Base-by-base conservation (phyloP, 2,888 invertebrate genomes). In the Pseudococcus viburni region DNA sequence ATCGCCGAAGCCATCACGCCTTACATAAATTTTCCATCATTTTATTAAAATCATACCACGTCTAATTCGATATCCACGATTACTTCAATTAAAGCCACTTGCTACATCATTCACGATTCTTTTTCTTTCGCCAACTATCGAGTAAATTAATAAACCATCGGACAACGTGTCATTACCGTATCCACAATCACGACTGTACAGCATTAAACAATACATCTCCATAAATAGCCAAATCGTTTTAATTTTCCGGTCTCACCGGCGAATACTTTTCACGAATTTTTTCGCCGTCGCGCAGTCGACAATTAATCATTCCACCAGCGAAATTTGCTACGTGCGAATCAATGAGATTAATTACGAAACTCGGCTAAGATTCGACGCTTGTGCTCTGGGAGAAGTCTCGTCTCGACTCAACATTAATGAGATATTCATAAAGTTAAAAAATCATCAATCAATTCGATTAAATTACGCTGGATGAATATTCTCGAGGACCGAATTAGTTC, bases 171-270 rank as follows among this genome's bases (percentile, higher is more conserved):
- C 68, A 73, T 73, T 73, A 73, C 19, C 59, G 59, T 59, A 59
- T 73, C 68, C 33, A 73, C 33, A 4, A 33, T 7, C 68, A 73
- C 68, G 68, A 73, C 33, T 26, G 33, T 5, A 5, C 8, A 2
- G 9, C 68, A 33, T 33, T 73, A 73, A 73, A 73, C 68, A 73
- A 73, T 33, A 2, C 68, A 73, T 73, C 68, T 73, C 68, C 68
- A 73, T 73, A 73, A 73, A 73, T 73, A 73, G 68, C 68, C 68
- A 73, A 59, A 73, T 73, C 68, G 68, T 73, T 73, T 73, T 73
- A 73, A 73, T 73, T 73, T 73, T 73, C 68, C 68, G 68, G 68
- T 73, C 68, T 33, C 68, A 0, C 22, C 4, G 9, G 15, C 26
- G 26, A 73, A 33, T 33, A 59, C 59, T 59, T 55, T 64, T 73